Evolutionary conservation across 2,113 vertebrate species (phyloP).

Genomic region (Erinaceus europaeus): DNA sequence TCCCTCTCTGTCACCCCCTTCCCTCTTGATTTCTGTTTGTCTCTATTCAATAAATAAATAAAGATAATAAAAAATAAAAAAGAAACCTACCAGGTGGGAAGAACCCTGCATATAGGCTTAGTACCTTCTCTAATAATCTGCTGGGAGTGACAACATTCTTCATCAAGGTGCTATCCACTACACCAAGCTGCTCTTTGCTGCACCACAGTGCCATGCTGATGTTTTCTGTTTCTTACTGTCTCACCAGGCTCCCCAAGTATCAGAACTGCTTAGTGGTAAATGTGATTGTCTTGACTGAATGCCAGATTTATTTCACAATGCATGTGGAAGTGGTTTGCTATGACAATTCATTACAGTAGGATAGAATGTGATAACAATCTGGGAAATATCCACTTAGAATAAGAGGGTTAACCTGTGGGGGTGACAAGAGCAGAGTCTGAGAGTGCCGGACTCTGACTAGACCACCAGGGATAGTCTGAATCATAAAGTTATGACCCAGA

Average conservation of each 20-base stretch:
- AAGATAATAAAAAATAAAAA: no score
- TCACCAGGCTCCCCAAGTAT: neutral
- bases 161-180: neutral
- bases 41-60: no score
- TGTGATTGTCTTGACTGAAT: neutral
- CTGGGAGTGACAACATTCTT: neutral
- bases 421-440: no score
- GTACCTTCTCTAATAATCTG: neutral
- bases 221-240: neutral
- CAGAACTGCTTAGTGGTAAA: neutral
- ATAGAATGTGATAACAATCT: neutral
- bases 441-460: no score
- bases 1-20: no score
- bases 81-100: neutral
- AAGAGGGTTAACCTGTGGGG: neutral
- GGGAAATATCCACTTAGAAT: neutral
- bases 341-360: neutral
- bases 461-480: neutral
- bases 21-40: no score
- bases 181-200: neutral
- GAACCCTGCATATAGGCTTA: neutral
- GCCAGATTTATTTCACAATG: neutral
- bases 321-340: neutral
- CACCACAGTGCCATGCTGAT: neutral
- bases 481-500: neutral